phyloP scores from a whole-genome alignment of 2,113 vertebrate genomes.

The Canis aureus region DNA sequence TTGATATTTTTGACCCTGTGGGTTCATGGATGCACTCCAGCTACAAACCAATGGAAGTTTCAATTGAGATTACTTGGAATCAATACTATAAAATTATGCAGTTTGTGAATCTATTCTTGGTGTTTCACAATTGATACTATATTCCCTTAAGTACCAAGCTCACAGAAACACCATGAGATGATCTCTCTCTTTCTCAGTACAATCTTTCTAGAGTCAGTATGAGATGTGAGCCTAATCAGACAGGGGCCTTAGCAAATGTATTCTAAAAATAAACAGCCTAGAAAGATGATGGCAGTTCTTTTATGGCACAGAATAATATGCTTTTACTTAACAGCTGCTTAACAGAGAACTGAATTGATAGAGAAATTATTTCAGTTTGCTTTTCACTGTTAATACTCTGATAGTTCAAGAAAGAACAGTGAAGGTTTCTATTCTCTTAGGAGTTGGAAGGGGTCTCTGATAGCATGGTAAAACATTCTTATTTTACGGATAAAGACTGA shows the following conservation, averaged over 20 bases:
- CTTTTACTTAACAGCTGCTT: constrained; percentile 63
- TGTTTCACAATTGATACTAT: constrained; percentile 59
- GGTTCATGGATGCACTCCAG: not conserved
- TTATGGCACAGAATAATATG: constrained; percentile 42
- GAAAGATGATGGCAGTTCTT: constrained; percentile 30
- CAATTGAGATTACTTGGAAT: constrained; percentile 46
- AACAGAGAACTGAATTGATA: constrained; percentile 25
- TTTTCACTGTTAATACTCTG: constrained; percentile 54
- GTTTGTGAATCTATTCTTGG: constrained; percentile 41
- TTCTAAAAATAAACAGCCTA: constrained; percentile 60
- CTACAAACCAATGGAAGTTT: not conserved
- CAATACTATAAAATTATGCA: not conserved
- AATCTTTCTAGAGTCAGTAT: constrained; percentile 31
- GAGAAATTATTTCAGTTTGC: constrained; percentile 47
- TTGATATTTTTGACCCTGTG: not conserved
- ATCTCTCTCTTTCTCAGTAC: not conserved
- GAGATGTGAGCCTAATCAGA: constrained; percentile 63
- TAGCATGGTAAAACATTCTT: not conserved
- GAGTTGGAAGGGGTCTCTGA: not conserved
- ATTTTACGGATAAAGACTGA: constrained; percentile 6
- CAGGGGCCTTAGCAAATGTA: constrained; percentile 52
- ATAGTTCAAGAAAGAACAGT: constrained; percentile 18
- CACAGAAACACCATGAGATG: constrained; percentile 9
- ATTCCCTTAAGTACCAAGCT: constrained; percentile 48
- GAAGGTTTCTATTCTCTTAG: constrained; percentile 17